phyloP scores from a whole-genome alignment of 2,888 invertebrate species.

The Nasonovia ribisnigri region DNA sequence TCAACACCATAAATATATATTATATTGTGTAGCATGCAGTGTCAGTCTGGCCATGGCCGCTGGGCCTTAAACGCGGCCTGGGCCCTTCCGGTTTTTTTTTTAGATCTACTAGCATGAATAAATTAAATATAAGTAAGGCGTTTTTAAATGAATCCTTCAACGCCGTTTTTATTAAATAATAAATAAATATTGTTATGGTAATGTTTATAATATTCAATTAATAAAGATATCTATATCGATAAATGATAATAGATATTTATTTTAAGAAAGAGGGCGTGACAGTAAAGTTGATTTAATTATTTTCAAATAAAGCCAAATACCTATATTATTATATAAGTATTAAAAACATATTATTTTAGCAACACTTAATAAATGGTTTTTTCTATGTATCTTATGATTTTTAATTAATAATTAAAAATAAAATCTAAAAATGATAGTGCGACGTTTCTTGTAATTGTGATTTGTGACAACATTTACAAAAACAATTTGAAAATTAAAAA shows the following conservation, averaged over 20 bases:
- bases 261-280: background rate
- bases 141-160: constrained; percentile 12
- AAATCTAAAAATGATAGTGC: background rate
- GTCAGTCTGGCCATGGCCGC: no score
- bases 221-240: background rate
- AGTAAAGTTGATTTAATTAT: background rate
- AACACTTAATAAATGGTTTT: background rate
- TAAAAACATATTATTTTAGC: background rate
- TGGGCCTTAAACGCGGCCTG: no score
- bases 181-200: background rate
- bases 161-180: background rate
- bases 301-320: background rate
- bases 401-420: no score
- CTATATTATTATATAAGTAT: no score
- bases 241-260: background rate
- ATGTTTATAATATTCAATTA: background rate
- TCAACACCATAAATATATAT: background rate
- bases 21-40: background rate
- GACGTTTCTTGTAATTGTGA: background rate
- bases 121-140: background rate
- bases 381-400: no score
- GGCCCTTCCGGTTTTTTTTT: no score
- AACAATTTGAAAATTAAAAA: background rate
- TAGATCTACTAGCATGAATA: no score
- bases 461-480: background rate